A percentile compares a stretch with the other conserved stretches of the same genome.
Conservation (phyloP, 2,888 invertebrate species). For the Phrixothrix hirtus region DNA sequence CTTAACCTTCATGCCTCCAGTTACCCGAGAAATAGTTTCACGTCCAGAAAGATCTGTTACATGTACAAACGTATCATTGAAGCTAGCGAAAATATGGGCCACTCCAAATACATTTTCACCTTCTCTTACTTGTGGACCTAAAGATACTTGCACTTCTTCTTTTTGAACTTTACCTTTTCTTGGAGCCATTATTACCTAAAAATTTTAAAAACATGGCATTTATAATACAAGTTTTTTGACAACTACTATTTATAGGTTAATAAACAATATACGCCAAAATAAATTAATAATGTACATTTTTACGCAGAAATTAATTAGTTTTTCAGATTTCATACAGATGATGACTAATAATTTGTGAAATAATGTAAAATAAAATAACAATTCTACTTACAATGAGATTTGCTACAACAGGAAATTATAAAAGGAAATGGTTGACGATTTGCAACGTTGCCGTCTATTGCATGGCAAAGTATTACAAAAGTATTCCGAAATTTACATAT, state of each 20-base stretch:
- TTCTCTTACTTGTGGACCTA: conserved; percentile 95
- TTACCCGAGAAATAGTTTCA: conserved; percentile 92
- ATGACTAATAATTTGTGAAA: not conserved
- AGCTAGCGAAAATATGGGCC: conserved; percentile 99
- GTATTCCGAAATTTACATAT: not conserved
- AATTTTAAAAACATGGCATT: not conserved
- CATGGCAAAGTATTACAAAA: too few relatives aligned
- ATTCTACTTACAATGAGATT: conserved; percentile 10
- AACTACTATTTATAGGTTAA: conserved; percentile 2
- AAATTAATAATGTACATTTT: not conserved
- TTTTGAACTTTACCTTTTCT: conserved; percentile 96
- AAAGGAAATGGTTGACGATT: not conserved
- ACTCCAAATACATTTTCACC: conserved; percentile 99
- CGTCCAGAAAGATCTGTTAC: conserved; percentile 98
- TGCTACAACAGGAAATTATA: conserved; percentile 12
- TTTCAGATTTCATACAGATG: not conserved
- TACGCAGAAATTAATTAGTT: not conserved
- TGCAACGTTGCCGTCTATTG: conserved; percentile 1
- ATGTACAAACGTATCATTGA: conserved; percentile 99
- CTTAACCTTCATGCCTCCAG: conserved; percentile 99
- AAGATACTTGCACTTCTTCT: conserved; percentile 94
- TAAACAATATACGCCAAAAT: not conserved
- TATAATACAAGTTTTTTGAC: conserved; percentile 1
- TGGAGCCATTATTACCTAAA: conserved; percentile 78
- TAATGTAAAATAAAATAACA: not conserved